A percentile compares a stretch with the other conserved stretches of the same genome.
Evolutionary conservation across 2,888 invertebrate genomes (phyloP).

Genomic region (Tethea ocularis): DNA sequence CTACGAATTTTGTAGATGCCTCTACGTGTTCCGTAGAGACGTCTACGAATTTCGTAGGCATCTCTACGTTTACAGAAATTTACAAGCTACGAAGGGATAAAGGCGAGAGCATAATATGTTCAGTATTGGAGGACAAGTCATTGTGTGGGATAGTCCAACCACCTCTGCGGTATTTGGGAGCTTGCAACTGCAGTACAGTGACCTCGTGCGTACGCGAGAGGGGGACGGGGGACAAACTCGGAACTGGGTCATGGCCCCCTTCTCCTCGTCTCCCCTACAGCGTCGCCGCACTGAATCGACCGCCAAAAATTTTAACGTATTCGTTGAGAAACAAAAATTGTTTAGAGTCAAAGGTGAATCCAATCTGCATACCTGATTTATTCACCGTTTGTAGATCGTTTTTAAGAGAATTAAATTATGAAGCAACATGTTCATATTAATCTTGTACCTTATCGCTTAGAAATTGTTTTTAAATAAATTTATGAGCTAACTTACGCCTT

Average conservation of each 20-base stretch:
- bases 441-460: background rate
- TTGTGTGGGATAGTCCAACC: conserved; percentile 59
- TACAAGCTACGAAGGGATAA: conserved; percentile 13
- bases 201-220: conserved; percentile 79
- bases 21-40: conserved; percentile 20
- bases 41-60: conserved; percentile 20
- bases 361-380: background rate
- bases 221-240: conserved; percentile 30
- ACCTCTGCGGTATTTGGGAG: conserved; percentile 72
- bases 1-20: conserved; percentile 21
- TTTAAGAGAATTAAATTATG: background rate
- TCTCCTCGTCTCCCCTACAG: conserved; percentile 39
- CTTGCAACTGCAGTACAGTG: conserved; percentile 83
- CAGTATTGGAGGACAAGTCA: conserved; percentile 22
- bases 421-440: too few species aligned
- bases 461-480: background rate
- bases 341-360: conserved; percentile 25
- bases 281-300: conserved; percentile 71
- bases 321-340: conserved; percentile 54
- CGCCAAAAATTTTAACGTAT: conserved; percentile 73
- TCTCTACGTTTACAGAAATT: conserved; percentile 18
- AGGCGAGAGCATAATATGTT: conserved; percentile 19
- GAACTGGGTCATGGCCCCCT: conserved; percentile 70
- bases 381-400: background rate
- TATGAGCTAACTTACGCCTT: too few species aligned